Base-by-base conservation (phyloP, 2,797 vertebrate genomes). In the Lepilemur septentrionalis region DNA sequence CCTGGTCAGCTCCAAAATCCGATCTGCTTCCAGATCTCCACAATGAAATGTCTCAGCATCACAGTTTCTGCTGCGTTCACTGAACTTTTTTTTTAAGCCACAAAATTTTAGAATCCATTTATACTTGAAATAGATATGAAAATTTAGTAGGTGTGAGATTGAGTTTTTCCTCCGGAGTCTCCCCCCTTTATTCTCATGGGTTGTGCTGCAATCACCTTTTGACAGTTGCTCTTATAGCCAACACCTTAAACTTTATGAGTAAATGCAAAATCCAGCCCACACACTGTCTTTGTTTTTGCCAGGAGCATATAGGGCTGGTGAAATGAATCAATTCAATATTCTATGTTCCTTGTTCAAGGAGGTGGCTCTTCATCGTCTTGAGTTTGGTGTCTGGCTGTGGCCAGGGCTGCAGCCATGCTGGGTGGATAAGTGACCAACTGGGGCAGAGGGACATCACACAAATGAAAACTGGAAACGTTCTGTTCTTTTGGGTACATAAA, bases 401-500 rank as follows among this genome's bases (percentile, higher is more conserved):
- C 22, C 89, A 41, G 43, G 22, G 38, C 65, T 15, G 14, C 35
- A 20, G 14, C 7, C 9, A 12, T 32, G 13, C 43, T 11, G 61
- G 43, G 17, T 25, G 46, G 30, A 20, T 28, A 7, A 25, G 48
- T 41, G 55, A 32, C 8, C 6, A 15, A 25, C 28, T 55, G 22
- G n/a, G 86, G 30, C 4, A 8, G 59, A 48, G 38, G 86, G 78
- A 57, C 13, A 48, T 9, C 0, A 14, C 14, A 5, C 41, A 57
- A n/a, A 23, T 63, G 83, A 93, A 96, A 97, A 97, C 89, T 91
- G 81, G 95, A 97, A 97, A 96, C 65, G 88, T 97, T 94, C 97
- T 96, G 93, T 97, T 97, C 98, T 98, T 98, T 97, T 92, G 98
- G 98, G 97, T 70, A 88, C 97, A 97, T 97, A 98, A 98, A 96